A percentile compares a stretch with the other conserved stretches of the same genome.
phyloP scores from a whole-genome alignment of 1,140 invertebrate species.

The Diorhabda elongata region DNA sequence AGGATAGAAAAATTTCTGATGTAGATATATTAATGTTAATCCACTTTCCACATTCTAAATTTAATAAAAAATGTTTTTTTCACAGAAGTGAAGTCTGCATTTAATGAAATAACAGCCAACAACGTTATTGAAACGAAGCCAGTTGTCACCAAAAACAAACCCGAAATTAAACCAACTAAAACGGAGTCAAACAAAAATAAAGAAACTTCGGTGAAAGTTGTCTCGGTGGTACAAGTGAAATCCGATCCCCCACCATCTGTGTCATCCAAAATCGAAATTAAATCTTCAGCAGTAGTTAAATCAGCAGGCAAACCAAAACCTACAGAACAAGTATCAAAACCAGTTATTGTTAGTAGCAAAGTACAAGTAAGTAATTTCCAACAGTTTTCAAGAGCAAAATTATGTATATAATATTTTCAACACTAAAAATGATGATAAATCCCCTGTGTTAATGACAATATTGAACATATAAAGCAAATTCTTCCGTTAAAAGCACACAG shows the following conservation, averaged over 20 bases:
- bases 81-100: conserved; percentile 8
- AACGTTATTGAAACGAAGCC: conserved; percentile 56
- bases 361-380: conserved; percentile 35
- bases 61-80: background rate
- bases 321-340: conserved; percentile 42
- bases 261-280: conserved; percentile 50
- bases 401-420: too few relatives aligned
- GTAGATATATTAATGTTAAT: too few relatives aligned
- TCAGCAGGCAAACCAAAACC: conserved; percentile 43
- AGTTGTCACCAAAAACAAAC: conserved; percentile 43
- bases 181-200: conserved; percentile 45
- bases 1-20: too few relatives aligned
- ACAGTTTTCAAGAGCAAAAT: too few relatives aligned
- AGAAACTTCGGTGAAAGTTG: conserved; percentile 45
- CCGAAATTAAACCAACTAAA: conserved; percentile 58
- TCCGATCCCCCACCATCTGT: conserved; percentile 38
- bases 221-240: conserved; percentile 33
- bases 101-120: conserved; percentile 39
- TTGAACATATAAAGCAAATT: too few relatives aligned
- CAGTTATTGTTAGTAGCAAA: conserved; percentile 43
- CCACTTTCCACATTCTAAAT: too few relatives aligned
- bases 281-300: conserved; percentile 49
- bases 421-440: too few relatives aligned
- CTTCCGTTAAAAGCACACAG: too few relatives aligned
- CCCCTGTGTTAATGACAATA: too few relatives aligned